phyloP scores from a whole-genome alignment of 2,888 invertebrate genomes.

The Ferrisia virgata region DNA sequence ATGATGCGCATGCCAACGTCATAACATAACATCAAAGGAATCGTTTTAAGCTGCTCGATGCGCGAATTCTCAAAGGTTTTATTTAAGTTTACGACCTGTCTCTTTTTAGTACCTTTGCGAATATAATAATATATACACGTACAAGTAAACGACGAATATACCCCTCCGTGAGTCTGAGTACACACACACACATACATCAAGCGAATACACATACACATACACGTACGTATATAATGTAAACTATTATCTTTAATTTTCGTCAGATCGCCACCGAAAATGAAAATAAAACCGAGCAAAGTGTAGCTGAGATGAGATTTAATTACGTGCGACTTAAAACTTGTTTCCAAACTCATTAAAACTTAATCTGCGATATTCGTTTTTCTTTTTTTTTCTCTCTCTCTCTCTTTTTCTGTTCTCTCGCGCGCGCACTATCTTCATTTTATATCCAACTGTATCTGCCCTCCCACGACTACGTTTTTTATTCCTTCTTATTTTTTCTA shows the following conservation, averaged over 20 bases:
- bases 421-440: too few relatives aligned
- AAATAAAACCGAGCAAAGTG: background rate
- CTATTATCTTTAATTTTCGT: background rate
- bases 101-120: background rate
- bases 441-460: too few relatives aligned
- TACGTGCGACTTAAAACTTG: constrained; percentile 6
- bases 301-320: background rate
- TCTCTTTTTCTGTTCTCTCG: background rate
- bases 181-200: too few relatives aligned
- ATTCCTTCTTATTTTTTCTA: background rate
- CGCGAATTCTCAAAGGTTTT: background rate
- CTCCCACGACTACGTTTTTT: too few relatives aligned
- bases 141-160: too few relatives aligned
- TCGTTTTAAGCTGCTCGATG: background rate
- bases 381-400: background rate
- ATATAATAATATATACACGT: too few relatives aligned
- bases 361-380: constrained; percentile 2
- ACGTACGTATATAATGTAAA: background rate
- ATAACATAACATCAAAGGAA: background rate
- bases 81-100: constrained; percentile 3
- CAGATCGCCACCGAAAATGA: background rate
- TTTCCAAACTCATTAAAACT: constrained; percentile 23
- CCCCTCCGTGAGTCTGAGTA: too few relatives aligned
- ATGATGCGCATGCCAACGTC: background rate
- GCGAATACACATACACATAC: too few relatives aligned